Evolutionary conservation across 2,888 invertebrate genomes (phyloP), one percentile per base, ranked within the genome.

Genomic region (Diplazon laetatorius): DNA sequence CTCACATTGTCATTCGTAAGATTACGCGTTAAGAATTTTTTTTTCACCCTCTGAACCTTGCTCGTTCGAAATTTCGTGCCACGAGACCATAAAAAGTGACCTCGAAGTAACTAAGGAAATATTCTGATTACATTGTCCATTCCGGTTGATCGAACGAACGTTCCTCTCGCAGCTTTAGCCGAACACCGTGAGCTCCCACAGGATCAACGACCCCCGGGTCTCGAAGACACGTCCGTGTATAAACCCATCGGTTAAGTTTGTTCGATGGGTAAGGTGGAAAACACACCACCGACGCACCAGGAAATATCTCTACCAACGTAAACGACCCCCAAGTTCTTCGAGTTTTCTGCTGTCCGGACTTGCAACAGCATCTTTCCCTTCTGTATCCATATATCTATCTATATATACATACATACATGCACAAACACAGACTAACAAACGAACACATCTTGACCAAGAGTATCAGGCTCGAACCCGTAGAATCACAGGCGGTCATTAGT

Each of bases 131-230:
- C n/a, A n/a, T n/a, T n/a, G n/a, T n/a, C n/a, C n/a, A 75, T 80
- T 80, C 76, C 75, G 69, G 78, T 73, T 66, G 14, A 65, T 60
- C 65, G 55, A 69, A 55, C 74, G 63, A 39, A n/a, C n/a, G n/a
- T n/a, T n/a, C n/a, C 48, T 59, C 42, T 18, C 48, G 42, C 50
- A 55, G 65, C 50, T 52, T 14, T 52, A 35, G 10, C 20, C 37
- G 14, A 16, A 22, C 52, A 20, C 59, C 63, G 60, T 60, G 50
- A n/a, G n/a, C n/a, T n/a, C 65, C 35, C 57, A 35, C 12, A 16
- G 55, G 78, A 71, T 80, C 77, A 78, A 68, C 55, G 80, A 80
- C 74, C 75, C 30, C 55, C 25, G n/a, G 16, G 20, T 10, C 18
- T 18, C n/a, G n/a, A n/a, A n/a, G n/a, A n/a, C n/a, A n/a, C n/a